Evolutionary conservation across 2,113 vertebrate genomes (phyloP).

Genomic region (Syrrhaptes paradoxus): DNA sequence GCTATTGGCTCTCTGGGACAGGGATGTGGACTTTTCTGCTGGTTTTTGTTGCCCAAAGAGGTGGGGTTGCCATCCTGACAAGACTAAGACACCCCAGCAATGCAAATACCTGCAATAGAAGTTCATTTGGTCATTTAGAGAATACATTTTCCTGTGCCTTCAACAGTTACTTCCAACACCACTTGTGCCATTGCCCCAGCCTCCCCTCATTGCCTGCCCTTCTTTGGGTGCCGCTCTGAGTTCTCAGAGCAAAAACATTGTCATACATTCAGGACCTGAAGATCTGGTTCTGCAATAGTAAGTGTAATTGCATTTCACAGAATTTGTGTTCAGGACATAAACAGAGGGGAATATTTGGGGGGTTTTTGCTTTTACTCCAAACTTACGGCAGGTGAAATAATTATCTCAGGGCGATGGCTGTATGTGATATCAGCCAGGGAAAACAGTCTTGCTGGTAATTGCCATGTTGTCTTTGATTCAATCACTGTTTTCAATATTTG

Average conservation of each 20-base stretch:
- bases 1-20: background rate
- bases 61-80: background rate
- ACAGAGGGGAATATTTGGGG: background rate
- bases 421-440: background rate
- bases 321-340: background rate
- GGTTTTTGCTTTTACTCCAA: conserved; percentile 33
- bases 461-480: conserved; percentile 25
- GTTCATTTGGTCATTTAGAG: background rate
- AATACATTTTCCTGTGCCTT: background rate
- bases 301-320: background rate
- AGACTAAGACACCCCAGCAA: background rate
- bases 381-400: conserved; percentile 38
- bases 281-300: background rate
- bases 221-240: background rate
- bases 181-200: background rate
- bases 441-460: conserved; percentile 54
- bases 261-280: background rate
- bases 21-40: background rate
- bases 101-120: background rate
- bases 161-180: background rate
- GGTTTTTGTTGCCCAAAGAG: background rate
- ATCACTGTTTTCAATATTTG: conserved; percentile 47
- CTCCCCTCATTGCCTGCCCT: background rate
- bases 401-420: background rate
- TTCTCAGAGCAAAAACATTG: background rate